Percentiles rank a stretch among this genome's conserved stretches.
Evolutionary conservation across 2,888 invertebrate species (phyloP).

Genomic region (Mylabris sibirica): DNA sequence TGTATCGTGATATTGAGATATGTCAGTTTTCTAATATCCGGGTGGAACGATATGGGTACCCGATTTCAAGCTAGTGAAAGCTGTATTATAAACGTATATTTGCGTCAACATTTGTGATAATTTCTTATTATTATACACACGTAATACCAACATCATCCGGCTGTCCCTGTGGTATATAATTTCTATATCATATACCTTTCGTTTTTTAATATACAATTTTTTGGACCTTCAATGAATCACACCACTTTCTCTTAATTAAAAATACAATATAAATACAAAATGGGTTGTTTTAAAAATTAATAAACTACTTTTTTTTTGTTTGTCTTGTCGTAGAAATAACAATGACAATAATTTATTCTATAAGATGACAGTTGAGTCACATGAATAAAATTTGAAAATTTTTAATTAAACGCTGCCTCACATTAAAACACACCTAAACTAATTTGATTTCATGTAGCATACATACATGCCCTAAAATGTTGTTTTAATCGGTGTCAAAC

Average conservation of each 20-base stretch:
- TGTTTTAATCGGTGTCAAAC: slow-evolving; percentile 26
- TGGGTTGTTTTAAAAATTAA: neutral
- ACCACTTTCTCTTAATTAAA: slow-evolving; percentile 11
- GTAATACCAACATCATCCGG: slow-evolving; percentile 23
- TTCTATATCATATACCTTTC: slow-evolving; percentile 8
- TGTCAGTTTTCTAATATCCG: slow-evolving; percentile 45
- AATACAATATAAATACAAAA: neutral
- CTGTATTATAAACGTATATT: slow-evolving; percentile 27
- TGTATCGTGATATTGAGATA: slow-evolving; percentile 4
- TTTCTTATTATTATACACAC: slow-evolving; percentile 14
- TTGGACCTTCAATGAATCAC: slow-evolving; percentile 9
- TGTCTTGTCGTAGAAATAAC: neutral
- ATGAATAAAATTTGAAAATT: neutral
- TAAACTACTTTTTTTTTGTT: neutral
- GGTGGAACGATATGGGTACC: slow-evolving; percentile 49
- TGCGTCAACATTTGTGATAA: slow-evolving; percentile 28
- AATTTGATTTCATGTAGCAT: slow-evolving; percentile 11
- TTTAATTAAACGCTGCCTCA: slow-evolving; percentile 4
- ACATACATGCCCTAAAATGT: slow-evolving; percentile 21
- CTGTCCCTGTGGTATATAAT: neutral
- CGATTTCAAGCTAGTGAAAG: slow-evolving; percentile 47
- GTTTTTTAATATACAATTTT: slow-evolving; percentile 8
- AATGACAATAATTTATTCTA: neutral
- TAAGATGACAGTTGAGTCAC: neutral
- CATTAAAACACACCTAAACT: slow-evolving; percentile 13